These are phyloP conservation scores for Scaptomyza tumidula DNA, from an alignment of 2,888 invertebrate genomes.

Conservation along the genomic window DNA sequence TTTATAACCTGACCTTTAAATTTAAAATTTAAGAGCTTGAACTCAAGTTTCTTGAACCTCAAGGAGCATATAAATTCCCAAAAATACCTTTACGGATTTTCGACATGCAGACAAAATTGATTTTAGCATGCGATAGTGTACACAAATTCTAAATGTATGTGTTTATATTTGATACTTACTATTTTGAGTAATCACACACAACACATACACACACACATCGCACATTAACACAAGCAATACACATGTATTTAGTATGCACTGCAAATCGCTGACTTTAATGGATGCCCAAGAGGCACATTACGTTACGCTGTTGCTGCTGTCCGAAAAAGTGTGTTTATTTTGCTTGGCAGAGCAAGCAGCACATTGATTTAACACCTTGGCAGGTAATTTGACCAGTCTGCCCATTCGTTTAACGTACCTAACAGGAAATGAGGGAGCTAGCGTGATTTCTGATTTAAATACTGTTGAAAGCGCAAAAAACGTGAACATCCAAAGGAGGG, in stretches of 20 bases:
- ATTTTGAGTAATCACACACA: constrained; percentile 30
- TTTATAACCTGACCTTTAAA: constrained; percentile 2
- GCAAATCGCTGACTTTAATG: constrained; percentile 34
- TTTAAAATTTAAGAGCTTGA: constrained; percentile 37
- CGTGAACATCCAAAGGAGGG: neutral
- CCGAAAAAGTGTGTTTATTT: constrained; percentile 58
- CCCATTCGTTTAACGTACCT: neutral
- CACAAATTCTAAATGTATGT: constrained; percentile 16
- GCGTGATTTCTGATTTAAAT: constrained; percentile 60
- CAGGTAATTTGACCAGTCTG: constrained; percentile 29
- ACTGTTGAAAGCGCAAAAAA: constrained; percentile 19
- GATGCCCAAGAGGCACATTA: constrained; percentile 22
- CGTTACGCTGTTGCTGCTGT: constrained; percentile 12
- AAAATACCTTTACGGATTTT: constrained; percentile 27
- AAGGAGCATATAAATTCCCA: constrained; percentile 5
- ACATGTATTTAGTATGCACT: too few species aligned
- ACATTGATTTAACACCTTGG: constrained; percentile 74
- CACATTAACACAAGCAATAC: too few species aligned
- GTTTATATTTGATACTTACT: constrained; percentile 11
- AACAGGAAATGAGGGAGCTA: neutral
- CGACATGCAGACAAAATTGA: constrained; percentile 46
- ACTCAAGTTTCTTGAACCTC: constrained; percentile 64
- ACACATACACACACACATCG: constrained; percentile 7
- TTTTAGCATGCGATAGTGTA: constrained; percentile 25
- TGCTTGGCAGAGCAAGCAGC: constrained; percentile 26